Evolutionary conservation across 2,797 vertebrate genomes (phyloP), one percentile per base, ranked within the genome.

Genomic region (Coracias cyanogaster): DNA sequence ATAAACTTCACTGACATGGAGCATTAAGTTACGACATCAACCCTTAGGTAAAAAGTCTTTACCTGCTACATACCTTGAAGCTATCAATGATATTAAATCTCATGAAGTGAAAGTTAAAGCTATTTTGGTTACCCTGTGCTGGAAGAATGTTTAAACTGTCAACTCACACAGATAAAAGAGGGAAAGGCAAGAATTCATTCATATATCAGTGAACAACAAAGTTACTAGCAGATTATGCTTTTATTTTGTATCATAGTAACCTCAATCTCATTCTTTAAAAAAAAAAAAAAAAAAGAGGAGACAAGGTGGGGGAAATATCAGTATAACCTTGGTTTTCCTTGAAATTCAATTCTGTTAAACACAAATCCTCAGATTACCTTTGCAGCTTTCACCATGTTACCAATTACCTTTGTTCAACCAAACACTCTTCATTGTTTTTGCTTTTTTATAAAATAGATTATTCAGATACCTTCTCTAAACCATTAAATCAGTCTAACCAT

Each of bases 281-380:
- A 19, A 41, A 33, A 43, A n/a, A 28, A 6, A 5, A 31, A 25
- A 46, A n/a, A 54, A 8, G 15, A 3, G 0, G 1, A 26, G 5
- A 9, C 13, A 1, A 4, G 7, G 2, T 45, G 3, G 6, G 14
- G 26, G 12, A 31, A 90, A 41, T 55, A 48, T 65, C 62, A 90
- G 2, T 15, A 85, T 90, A 86, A 69, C 60, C 90, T 66, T 94
- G 84, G 10, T 62, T 94, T 71, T 95, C 90, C 86, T 96, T 87
- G 69, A 94, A 97, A 94, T 88, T 89, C 41, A 80, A 74, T 94
- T 90, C 82, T 90, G 45, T 79, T 80, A 46, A 54, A 76, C 29
- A 76, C n/a, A 83, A 51, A 90, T 89, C 67, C 69, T 89, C 69
- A 81, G 51, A 94, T 94, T 96, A 95, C 46, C 17, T 82, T 84